Evolutionary conservation across 2,113 vertebrate genomes (phyloP).

Genomic region (Alexandromys fortis): DNA sequence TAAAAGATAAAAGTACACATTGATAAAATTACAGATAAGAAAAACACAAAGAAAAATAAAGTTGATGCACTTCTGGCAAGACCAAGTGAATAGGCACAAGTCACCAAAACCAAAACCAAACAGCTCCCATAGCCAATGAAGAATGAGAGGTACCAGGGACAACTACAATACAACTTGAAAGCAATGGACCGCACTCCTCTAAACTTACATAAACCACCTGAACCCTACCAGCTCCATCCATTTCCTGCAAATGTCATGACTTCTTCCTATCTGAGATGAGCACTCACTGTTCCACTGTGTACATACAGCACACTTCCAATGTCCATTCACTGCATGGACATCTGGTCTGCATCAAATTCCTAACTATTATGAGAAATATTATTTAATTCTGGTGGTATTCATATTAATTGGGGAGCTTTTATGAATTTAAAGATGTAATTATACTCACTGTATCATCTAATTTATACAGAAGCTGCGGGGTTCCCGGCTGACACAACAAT

Average conservation of each 20-base stretch:
- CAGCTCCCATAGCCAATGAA: background rate
- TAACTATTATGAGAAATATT: background rate
- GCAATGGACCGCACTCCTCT: background rate
- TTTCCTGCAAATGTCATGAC: background rate
- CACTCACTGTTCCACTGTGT: background rate
- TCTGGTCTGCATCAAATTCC: background rate
- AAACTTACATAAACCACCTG: background rate
- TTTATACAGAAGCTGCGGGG: background rate
- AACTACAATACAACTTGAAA: background rate
- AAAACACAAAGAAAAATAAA: background rate
- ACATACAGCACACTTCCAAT: background rate
- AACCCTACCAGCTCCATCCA: background rate
- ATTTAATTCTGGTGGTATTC: constrained; percentile 46
- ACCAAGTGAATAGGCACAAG: background rate
- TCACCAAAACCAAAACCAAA: background rate
- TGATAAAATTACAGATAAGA: constrained; percentile 26
- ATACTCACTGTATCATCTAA: constrained; percentile 7
- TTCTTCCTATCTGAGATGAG: background rate
- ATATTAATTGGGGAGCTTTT: background rate
- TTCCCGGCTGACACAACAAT: background rate
- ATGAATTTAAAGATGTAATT: background rate
- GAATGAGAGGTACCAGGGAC: background rate
- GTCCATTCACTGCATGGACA: background rate
- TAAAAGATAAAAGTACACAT: background rate
- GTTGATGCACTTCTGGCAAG: background rate